Evolutionary conservation across 2,888 invertebrate species (phyloP).

Genomic region (Trypoxylon attenuatum): DNA sequence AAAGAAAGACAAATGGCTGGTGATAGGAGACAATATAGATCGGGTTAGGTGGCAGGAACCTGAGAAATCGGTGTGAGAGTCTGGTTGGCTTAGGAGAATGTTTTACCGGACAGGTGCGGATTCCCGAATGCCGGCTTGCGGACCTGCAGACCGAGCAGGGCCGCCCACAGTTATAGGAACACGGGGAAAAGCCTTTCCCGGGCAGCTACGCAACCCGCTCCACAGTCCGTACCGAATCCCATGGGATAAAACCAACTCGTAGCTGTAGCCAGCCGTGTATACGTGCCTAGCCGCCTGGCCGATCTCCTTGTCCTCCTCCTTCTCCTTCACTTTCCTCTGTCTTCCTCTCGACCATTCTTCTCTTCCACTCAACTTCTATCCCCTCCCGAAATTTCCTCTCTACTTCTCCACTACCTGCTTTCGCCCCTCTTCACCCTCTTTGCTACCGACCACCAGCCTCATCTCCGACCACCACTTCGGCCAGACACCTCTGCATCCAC

Average conservation of each 20-base stretch:
- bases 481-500: constrained; percentile 55
- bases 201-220: constrained; percentile 16
- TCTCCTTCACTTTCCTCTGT: constrained; percentile 6
- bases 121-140: constrained; percentile 30
- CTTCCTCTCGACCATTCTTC: constrained; percentile 8
- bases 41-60: neutral
- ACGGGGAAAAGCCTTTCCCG: constrained; percentile 8
- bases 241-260: constrained; percentile 66
- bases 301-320: constrained; percentile 21
- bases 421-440: constrained; percentile 7
- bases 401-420: constrained; percentile 5
- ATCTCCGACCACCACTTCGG: constrained; percentile 36
- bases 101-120: constrained; percentile 63
- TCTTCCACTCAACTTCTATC: too few species aligned
- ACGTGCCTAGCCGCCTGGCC: constrained; percentile 44
- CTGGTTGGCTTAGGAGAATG: constrained; percentile 63
- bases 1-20: too few species aligned
- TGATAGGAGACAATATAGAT: too few species aligned
- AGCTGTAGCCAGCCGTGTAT: constrained; percentile 26
- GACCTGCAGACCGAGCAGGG: constrained; percentile 6
- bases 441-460: neutral
- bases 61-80: constrained; percentile 37
- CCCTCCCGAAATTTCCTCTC: too few species aligned
- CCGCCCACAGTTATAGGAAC: constrained; percentile 10
- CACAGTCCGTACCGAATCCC: constrained; percentile 53